Evolutionary conservation across 2,888 invertebrate genomes (phyloP).

Genomic region (Hypena proboscidalis): DNA sequence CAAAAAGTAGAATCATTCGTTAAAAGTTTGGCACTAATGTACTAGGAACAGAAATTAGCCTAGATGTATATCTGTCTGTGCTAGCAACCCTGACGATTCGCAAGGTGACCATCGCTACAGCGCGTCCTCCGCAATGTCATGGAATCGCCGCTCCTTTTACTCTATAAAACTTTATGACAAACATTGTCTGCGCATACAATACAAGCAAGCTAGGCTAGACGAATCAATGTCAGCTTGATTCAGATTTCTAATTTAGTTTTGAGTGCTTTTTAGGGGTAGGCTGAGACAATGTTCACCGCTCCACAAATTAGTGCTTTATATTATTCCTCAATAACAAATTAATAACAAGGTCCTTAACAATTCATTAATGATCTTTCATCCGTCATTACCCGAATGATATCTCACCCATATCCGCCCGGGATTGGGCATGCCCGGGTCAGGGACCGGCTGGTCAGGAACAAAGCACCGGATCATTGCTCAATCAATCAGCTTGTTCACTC

Average conservation of each 20-base stretch:
- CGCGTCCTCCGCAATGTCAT: slow-evolving; percentile 7
- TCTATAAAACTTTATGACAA: no score
- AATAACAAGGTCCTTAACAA: neutral
- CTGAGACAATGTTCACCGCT: no score
- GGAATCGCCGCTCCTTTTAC: slow-evolving; percentile 12
- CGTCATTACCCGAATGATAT: slow-evolving; percentile 7
- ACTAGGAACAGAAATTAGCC: no score
- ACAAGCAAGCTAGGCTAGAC: no score
- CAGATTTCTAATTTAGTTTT: no score
- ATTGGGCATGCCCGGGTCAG: neutral
- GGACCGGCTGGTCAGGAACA: neutral
- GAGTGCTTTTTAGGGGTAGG: no score
- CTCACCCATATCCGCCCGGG: slow-evolving; percentile 3
- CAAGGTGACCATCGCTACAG: slow-evolving; percentile 4
- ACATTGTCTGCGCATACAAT: no score
- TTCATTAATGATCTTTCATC: slow-evolving; percentile 3
- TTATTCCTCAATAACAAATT: neutral
- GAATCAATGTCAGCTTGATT: no score
- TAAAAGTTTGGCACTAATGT: no score
- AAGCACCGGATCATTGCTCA: slow-evolving; percentile 7
- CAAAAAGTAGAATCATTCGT: no score
- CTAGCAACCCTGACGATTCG: slow-evolving; percentile 1
- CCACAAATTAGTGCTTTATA: no score
- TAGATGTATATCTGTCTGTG: no score
- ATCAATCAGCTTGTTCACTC: slow-evolving; percentile 4